Evolutionary conservation across 2,113 vertebrate genomes (phyloP), one percentile per base, ranked within the genome.

Genomic region (Pelodiscus sinensis): DNA sequence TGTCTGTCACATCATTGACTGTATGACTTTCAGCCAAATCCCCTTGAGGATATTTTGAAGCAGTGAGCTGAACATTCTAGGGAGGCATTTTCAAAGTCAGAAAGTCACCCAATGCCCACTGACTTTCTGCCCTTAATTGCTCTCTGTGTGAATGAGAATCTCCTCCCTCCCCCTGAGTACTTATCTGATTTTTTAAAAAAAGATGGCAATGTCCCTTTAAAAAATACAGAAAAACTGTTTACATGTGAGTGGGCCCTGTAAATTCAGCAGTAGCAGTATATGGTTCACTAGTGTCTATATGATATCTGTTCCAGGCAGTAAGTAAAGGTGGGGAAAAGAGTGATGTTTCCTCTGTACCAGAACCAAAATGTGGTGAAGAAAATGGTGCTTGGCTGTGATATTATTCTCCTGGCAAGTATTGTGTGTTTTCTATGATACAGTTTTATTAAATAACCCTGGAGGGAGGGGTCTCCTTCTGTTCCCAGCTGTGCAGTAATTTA

Each of bases 311-410:
- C 14, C n/a, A 3, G 51, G 14, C 87, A n/a, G 9, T 85, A 35
- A 90, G 71, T 93, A 84, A 87, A 19, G 15, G 56, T 35, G 21
- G 9, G 9, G 52, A 89, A 35, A 84, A 2, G 7, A 68, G 62
- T 9, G 62, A 19, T 85, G 44, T 62, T 82, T 60, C 9, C 56
- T 71, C 24, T 86, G 27, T 55, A 78, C 10, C 2, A 2, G 52
- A 3, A 88, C 11, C 4, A 82, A 91, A 16, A 44, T 44, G 1
- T 86, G 81, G 81, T 27, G 50, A 18, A 57, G 4, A 9, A 87
- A 86, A 79, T 79, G 51, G 3, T 62, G 0, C 6, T 35, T 2
- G 3, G 35, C 0, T 0, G 84, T 60, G 51, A 0, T 2, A 88
- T 50, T 54, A n/a, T 16, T 13, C 77, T 12, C 79, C 77, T 82